A percentile compares a stretch with the other conserved stretches of the same genome.
phyloP scores from a whole-genome alignment of 2,888 invertebrate species.

The Tachystola acroxantha region DNA sequence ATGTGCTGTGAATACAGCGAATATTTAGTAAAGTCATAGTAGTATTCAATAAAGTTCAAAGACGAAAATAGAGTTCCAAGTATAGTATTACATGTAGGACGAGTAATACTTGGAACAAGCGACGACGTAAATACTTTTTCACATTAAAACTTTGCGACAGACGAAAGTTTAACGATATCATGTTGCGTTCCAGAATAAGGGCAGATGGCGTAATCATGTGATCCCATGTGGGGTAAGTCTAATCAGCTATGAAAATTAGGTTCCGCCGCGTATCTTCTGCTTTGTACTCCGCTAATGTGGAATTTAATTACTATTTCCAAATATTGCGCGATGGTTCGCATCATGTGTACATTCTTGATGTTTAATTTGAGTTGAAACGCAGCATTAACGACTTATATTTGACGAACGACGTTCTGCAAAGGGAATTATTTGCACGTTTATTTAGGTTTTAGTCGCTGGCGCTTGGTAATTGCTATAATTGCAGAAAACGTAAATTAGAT shows the following conservation, averaged over 20 bases:
- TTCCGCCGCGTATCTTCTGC: constrained; percentile 68
- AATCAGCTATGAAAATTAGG: constrained; percentile 78
- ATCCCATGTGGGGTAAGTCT: constrained; percentile 69
- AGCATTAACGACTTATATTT: not conserved
- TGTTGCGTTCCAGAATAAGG: constrained; percentile 4
- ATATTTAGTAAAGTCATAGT: no score
- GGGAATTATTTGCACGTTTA: not conserved
- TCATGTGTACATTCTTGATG: constrained; percentile 56
- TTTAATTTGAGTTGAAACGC: constrained; percentile 35
- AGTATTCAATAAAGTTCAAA: no score
- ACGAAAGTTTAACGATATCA: not conserved
- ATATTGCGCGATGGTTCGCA: constrained; percentile 48
- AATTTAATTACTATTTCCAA: constrained; percentile 76
- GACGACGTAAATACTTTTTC: no score
- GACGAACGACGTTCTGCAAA: not conserved
- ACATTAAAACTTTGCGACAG: no score
- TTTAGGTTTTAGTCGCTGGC: no score
- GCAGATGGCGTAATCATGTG: constrained; percentile 45
- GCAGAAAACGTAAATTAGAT: no score
- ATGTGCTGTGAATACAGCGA: no score
- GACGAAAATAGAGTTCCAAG: no score
- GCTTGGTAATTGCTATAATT: no score
- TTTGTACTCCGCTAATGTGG: constrained; percentile 67
- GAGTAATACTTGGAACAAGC: no score
- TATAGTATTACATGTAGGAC: no score